Conservation (phyloP, 2,888 invertebrate species). For the Endomychus coccineus region DNA sequence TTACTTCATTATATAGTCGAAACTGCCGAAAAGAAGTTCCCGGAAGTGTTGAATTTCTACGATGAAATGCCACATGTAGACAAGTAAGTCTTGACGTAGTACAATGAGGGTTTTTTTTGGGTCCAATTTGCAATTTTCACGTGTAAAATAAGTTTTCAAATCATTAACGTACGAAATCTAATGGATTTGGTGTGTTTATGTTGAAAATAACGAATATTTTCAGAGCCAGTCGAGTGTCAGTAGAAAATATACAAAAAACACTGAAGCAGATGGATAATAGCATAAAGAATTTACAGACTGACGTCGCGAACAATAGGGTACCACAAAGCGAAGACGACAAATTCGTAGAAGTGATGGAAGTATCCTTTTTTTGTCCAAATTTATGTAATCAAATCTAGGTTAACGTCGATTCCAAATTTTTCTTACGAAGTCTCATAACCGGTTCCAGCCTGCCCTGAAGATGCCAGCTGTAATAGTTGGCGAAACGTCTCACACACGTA, state of each 20-base stretch:
- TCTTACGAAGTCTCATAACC: too few species aligned
- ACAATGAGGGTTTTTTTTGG: too few species aligned
- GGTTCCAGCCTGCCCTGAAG: too few species aligned
- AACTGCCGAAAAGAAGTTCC: conserved; percentile 80
- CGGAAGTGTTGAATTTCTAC: conserved; percentile 72
- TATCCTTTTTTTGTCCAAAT: too few species aligned
- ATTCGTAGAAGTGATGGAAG: conserved; percentile 82
- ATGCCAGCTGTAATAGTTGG: too few species aligned
- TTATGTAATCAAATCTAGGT: conserved; percentile 33
- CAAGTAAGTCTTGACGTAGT: too few species aligned
- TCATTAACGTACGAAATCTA: too few species aligned
- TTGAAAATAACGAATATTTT: conserved; percentile 13
- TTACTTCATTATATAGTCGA: conserved; percentile 87
- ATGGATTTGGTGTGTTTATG: background rate
- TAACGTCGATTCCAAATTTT: background rate
- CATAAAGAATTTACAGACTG: conserved; percentile 82
- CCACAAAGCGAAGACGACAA: conserved; percentile 75
- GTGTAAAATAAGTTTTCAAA: too few species aligned
- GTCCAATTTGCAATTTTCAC: too few species aligned
- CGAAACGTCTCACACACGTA: background rate
- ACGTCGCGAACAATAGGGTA: conserved; percentile 75
- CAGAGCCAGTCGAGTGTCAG: conserved; percentile 77
- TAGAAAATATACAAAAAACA: conserved; percentile 73
- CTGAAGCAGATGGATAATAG: conserved; percentile 81
- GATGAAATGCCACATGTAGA: conserved; percentile 87